Evolutionary conservation across 2,888 invertebrate species (phyloP), one percentile per base, ranked within the genome.

Genomic region (Drosophila buzzatii): DNA sequence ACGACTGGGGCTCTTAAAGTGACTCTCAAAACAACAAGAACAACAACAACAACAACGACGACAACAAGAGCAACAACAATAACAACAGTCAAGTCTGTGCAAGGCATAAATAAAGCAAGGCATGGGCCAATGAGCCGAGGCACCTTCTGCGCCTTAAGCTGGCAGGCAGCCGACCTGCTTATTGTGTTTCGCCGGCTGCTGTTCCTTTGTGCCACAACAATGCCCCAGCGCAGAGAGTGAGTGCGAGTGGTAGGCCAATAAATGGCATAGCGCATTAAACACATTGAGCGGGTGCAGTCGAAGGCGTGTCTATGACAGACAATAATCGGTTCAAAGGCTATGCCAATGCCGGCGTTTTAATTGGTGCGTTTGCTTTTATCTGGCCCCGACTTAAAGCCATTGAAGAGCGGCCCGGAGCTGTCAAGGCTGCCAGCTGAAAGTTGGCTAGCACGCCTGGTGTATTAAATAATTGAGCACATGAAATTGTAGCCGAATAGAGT

Each of bases 391-490:
- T 84, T 84, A 78, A 84, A 88, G 70, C 73, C 76, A 66, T 72
- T 78, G 16, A 57, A 63, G 76, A 37, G 41, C 35, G 18, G 53
- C 27, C 57, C 33, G 23, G 27, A 42, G 44, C 44, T 20, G 67
- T 31, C 31, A 57, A 41, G 14, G 20, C 65, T 45, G 14, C 42
- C 56, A 49, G 61, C 70, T 58, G 37, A 65, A 67, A 61, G 49
- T 58, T 71, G 66, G 66, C 51, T 59, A 61, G 49, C 66, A 73
- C 58, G 70, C 56, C 70, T 74, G 56, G 66, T 62, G 70, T 79
- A 77, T 83, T 88, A 73, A 88, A 89, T 85, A 83, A 85, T 89
- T 86, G 81, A 85, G 47, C 73, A 73, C 76, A 81, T 83, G 84
- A 81, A 85, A 74, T 77, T 85, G 71, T 81, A 73, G 77, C 70